Percentiles rank a stretch among this genome's conserved stretches.
Evolutionary conservation across 2,113 vertebrate genomes (phyloP).

Genomic region (Dromas ardeola): DNA sequence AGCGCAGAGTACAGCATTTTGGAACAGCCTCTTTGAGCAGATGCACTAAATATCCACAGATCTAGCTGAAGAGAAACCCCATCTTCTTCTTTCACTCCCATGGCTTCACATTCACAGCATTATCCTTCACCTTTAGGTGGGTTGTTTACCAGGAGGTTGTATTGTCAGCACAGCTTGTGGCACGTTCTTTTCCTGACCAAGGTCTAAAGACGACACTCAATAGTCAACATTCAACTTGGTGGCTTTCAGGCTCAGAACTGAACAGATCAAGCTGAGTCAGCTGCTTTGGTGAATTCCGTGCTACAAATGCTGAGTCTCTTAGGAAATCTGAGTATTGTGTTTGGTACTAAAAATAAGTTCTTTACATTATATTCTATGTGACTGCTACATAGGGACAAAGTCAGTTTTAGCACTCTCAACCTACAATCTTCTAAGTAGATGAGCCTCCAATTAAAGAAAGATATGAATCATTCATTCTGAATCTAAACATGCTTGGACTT

Average conservation of each 20-base stretch:
- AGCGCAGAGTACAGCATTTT: neutral
- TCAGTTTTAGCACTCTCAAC: neutral
- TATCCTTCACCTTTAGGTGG: neutral
- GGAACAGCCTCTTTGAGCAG: neutral
- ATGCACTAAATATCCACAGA: neutral
- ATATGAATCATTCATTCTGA: neutral
- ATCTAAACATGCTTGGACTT: neutral
- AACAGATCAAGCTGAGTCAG: neutral
- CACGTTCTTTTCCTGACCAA: neutral
- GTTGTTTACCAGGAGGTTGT: neutral
- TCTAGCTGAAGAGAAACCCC: neutral
- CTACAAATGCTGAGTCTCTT: neutral
- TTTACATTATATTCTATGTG: neutral
- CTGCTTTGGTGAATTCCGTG: neutral
- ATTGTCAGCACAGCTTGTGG: rapidly evolving
- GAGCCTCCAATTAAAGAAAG: neutral
- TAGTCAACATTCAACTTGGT: neutral
- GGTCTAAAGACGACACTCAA: neutral
- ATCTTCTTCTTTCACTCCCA: neutral
- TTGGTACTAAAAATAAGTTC: neutral
- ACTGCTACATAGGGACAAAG: neutral
- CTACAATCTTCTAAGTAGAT: neutral
- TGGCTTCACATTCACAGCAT: neutral
- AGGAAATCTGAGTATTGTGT: neutral
- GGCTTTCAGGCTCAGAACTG: neutral